Evolutionary conservation across 2,113 vertebrate genomes (phyloP).

Genomic region (Lontra canadensis): DNA sequence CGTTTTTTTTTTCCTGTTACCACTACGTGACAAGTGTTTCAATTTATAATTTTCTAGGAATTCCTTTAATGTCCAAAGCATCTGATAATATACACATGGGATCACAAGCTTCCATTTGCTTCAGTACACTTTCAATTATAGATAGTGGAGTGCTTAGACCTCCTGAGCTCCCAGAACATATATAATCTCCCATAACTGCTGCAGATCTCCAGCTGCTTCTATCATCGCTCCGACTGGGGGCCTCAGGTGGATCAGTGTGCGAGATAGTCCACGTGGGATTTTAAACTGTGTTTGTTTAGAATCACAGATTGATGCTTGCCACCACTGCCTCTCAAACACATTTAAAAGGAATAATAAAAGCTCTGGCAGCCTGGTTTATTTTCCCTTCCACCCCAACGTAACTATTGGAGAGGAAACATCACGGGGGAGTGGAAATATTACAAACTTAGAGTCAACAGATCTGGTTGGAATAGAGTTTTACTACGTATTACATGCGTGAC

Average conservation of each 20-base stretch:
- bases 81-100: slow-evolving; percentile 74
- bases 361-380: neutral
- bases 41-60: slow-evolving; percentile 68
- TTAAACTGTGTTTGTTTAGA: slow-evolving; percentile 68
- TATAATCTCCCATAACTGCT: slow-evolving; percentile 55
- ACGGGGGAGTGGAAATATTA: neutral
- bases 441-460: neutral
- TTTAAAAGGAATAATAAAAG: slow-evolving; percentile 20
- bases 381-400: neutral
- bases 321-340: neutral
- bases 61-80: slow-evolving; percentile 70
- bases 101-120: slow-evolving; percentile 64
- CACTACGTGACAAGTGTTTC: slow-evolving; percentile 35
- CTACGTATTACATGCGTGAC: neutral
- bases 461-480: neutral
- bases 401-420: neutral
- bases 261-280: slow-evolving; percentile 52
- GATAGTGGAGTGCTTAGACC: slow-evolving; percentile 63
- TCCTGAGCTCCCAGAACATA: slow-evolving; percentile 61
- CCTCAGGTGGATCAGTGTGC: slow-evolving; percentile 58
- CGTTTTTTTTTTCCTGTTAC: slow-evolving; percentile 31
- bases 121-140: slow-evolving; percentile 73
- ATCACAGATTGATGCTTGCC: slow-evolving; percentile 57
- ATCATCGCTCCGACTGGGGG: slow-evolving; percentile 35
- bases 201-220: slow-evolving; percentile 51